Conservation (phyloP, 2,113 vertebrate species). For the Notechis scutatus region DNA sequence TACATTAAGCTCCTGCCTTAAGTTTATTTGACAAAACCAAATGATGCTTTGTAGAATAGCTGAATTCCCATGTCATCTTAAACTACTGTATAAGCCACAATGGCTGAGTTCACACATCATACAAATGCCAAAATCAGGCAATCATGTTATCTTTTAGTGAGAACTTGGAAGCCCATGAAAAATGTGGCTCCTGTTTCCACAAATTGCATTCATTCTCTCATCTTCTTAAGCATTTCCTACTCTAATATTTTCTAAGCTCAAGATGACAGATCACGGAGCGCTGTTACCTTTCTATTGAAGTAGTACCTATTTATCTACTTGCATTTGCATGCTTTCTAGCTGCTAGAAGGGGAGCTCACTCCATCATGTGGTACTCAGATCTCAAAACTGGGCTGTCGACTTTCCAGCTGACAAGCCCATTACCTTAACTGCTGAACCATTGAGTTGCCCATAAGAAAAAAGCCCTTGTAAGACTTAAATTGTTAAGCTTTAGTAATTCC, state of each 20-base stretch:
- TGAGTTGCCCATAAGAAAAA: not conserved
- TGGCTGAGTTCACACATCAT: not conserved
- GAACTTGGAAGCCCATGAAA: not conserved
- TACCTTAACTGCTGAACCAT: not conserved
- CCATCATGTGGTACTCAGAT: not conserved
- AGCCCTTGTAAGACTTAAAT: not conserved
- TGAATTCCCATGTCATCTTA: not conserved
- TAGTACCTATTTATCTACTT: not conserved
- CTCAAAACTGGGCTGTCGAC: not conserved
- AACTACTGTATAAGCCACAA: not conserved
- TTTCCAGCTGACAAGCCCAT: not conserved
- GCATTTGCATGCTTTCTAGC: not conserved
- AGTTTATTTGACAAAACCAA: not conserved
- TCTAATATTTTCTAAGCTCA: not conserved
- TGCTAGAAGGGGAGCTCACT: not conserved
- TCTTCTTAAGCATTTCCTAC: not conserved
- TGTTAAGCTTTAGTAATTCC: conserved; percentile 37
- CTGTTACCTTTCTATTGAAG: not conserved
- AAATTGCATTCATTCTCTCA: not conserved
- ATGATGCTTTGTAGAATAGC: not conserved
- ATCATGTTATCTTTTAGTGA: not conserved
- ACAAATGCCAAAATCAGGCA: not conserved
- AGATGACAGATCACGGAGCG: not conserved
- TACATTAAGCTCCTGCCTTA: not conserved
- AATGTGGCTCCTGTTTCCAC: not conserved